A percentile compares a stretch with the other conserved stretches of the same genome.
Conservation (phyloP, 2,888 invertebrate genomes). For the Drosophila sordidula region DNA sequence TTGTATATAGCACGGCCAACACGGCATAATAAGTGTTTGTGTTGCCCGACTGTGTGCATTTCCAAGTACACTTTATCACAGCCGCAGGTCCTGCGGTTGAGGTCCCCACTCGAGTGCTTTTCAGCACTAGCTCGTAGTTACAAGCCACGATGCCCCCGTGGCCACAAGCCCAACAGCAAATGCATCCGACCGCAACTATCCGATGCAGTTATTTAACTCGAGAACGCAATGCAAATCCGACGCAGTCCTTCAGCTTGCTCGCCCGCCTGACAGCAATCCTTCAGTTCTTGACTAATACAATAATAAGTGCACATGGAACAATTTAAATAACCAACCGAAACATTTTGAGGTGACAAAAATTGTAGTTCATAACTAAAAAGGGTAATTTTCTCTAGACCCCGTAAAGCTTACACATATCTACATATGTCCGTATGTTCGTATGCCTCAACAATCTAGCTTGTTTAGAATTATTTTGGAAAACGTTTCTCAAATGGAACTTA, state of each 20-base stretch:
- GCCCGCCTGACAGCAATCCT: conserved; percentile 1
- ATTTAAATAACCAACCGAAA: no score
- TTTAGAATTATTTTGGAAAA: no score
- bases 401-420: no score
- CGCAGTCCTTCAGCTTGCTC: conserved; percentile 16
- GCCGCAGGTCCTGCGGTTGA: conserved; percentile 15
- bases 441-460: no score
- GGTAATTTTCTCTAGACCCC: no score
- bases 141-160: conserved; percentile 5
- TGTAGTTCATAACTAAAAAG: no score
- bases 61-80: conserved; percentile 28
- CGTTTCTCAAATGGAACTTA: no score
- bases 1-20: neutral
- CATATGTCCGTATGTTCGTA: neutral
- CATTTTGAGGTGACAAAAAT: no score
- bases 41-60: conserved; percentile 12
- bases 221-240: conserved; percentile 13
- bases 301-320: neutral
- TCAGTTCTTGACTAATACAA: neutral
- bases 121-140: conserved; percentile 17
- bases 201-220: conserved; percentile 19
- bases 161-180: conserved; percentile 5
- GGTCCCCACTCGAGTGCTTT: conserved; percentile 12
- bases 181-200: conserved; percentile 13
- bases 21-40: conserved; percentile 21